phyloP scores from a whole-genome alignment of 2,888 invertebrate genomes.

The Epirrita christyi region DNA sequence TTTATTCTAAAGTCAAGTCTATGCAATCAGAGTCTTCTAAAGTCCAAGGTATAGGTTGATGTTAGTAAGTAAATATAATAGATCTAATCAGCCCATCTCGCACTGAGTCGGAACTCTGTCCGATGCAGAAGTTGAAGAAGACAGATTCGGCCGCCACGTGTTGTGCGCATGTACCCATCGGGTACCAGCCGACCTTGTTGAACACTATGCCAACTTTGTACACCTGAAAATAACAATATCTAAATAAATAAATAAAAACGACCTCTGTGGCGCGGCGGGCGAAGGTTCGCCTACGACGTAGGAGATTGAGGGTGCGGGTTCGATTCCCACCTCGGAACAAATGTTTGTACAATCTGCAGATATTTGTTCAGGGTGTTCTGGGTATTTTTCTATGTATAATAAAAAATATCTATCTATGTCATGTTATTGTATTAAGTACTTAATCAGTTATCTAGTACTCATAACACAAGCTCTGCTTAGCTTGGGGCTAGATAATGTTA shows the following conservation, averaged over 20 bases:
- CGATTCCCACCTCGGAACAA: no score
- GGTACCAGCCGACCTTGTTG: slow-evolving; percentile 93
- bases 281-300: no score
- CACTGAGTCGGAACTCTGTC: slow-evolving; percentile 88
- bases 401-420: no score
- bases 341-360: no score
- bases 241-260: not conserved
- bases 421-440: no score
- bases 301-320: no score
- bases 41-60: slow-evolving; percentile 10
- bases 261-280: no score
- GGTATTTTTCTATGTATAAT: no score
- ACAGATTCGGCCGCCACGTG: slow-evolving; percentile 89
- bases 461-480: no score
- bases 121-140: slow-evolving; percentile 90
- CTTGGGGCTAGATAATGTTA: no score
- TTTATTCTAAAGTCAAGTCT: slow-evolving; percentile 20
- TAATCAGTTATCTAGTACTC: no score
- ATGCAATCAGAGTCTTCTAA: slow-evolving; percentile 7
- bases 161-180: slow-evolving; percentile 89
- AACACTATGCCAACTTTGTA: slow-evolving; percentile 93
- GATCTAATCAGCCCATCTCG: slow-evolving; percentile 92
- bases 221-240: slow-evolving; percentile 74
- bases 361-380: no score
- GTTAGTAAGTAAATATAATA: slow-evolving; percentile 88